A percentile compares a stretch with the other conserved stretches of the same genome.
Conservation (phyloP, 2,888 invertebrate species). For the Laspeyria flexula region DNA sequence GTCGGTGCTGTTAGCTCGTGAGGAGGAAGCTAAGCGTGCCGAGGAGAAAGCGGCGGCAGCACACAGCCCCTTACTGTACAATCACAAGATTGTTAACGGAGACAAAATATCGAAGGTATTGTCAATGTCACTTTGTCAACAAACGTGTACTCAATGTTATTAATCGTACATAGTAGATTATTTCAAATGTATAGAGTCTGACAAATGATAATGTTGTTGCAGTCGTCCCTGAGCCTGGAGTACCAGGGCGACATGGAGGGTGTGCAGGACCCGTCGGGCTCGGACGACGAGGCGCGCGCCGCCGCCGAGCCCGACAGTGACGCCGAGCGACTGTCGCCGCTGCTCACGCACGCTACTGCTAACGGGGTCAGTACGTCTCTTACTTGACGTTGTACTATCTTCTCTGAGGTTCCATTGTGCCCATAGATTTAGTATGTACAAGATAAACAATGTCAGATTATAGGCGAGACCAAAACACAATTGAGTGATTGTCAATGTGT, state of each 20-base stretch:
- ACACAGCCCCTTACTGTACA: conserved; percentile 71
- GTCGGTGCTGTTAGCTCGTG: conserved; percentile 89
- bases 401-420: not conserved
- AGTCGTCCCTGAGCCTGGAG: conserved; percentile 71
- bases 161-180: too few relatives aligned
- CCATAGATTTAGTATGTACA: too few relatives aligned
- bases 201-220: too few relatives aligned
- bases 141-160: too few relatives aligned
- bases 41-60: conserved; percentile 69
- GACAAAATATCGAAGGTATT: conserved; percentile 54
- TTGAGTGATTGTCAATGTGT: too few relatives aligned
- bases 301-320: conserved; percentile 91
- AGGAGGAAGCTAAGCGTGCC: conserved; percentile 81
- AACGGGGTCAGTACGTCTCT: conserved; percentile 61
- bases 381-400: not conserved
- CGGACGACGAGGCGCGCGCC: conserved; percentile 50
- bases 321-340: conserved; percentile 92
- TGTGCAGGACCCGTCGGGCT: conserved; percentile 47
- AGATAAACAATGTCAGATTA: too few relatives aligned
- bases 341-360: conserved; percentile 82
- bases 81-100: conserved; percentile 54
- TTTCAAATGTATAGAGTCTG: too few relatives aligned
- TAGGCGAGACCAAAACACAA: too few relatives aligned
- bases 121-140: not conserved
- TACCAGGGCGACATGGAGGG: conserved; percentile 51